A percentile compares a stretch with the other conserved stretches of the same genome.
phyloP scores from a whole-genome alignment of 2,797 vertebrate species.

The Coreius guichenoti region DNA sequence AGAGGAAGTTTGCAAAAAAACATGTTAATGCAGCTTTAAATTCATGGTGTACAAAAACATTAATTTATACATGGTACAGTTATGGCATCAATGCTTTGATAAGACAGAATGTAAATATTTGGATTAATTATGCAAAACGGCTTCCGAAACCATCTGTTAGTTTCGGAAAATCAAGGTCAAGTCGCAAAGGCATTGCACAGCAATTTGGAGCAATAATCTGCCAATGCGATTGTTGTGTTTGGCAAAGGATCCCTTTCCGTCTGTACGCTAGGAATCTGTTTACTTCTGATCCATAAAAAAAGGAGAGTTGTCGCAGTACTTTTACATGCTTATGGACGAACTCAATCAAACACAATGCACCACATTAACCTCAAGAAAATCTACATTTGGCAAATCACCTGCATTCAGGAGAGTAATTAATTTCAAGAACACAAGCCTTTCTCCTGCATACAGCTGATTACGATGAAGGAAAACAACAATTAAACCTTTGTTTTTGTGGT shows the following conservation, averaged over 20 bases:
- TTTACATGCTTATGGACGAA: neutral
- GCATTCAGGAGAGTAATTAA: slow-evolving; percentile 29
- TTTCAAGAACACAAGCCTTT: slow-evolving; percentile 13
- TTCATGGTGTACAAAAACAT: slow-evolving; percentile 15
- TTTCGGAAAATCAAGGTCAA: slow-evolving; percentile 48
- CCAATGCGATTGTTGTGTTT: slow-evolving; percentile 30
- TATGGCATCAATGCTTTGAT: slow-evolving; percentile 8
- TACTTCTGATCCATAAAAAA: neutral
- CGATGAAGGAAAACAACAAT: slow-evolving; percentile 44
- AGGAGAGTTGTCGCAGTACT: neutral
- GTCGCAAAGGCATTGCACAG: slow-evolving; percentile 23
- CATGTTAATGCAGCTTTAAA: slow-evolving; percentile 4
- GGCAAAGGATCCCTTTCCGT: slow-evolving; percentile 21
- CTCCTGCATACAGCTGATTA: slow-evolving; percentile 29
- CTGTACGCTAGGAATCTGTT: neutral
- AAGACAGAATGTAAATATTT: slow-evolving; percentile 50
- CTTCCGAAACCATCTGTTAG: slow-evolving; percentile 49
- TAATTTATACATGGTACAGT: neutral
- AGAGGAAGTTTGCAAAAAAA: neutral
- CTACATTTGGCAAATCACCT: slow-evolving; percentile 26
- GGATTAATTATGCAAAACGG: slow-evolving; percentile 43
- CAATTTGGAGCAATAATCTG: slow-evolving; percentile 26
- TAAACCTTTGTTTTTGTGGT: slow-evolving; percentile 33
- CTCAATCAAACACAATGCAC: neutral
- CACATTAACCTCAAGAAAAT: neutral